A percentile compares a stretch with the other conserved stretches of the same genome.
Conservation (phyloP, 2,113 vertebrate species). For the Myiozetetes cayanensis region DNA sequence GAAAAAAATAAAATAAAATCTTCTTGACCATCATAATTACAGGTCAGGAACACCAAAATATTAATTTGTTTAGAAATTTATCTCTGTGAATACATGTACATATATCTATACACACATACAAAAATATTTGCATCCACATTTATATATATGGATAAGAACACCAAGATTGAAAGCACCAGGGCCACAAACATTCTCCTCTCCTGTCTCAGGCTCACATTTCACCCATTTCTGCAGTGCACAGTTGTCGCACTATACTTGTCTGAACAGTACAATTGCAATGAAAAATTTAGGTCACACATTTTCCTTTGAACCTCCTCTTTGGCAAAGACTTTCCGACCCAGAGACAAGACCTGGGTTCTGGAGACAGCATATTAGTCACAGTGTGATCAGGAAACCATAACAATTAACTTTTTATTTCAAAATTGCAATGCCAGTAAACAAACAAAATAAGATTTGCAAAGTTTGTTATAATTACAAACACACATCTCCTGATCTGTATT, state of each 20-base stretch:
- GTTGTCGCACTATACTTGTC: neutral
- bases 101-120: neutral
- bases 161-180: neutral
- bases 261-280: neutral
- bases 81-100: fast-evolving
- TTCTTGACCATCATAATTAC: neutral
- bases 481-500: neutral
- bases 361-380: neutral
- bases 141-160: neutral
- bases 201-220: neutral
- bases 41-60: neutral
- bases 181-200: neutral
- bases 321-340: neutral
- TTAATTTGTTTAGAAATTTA: neutral
- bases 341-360: neutral
- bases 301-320: neutral
- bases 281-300: neutral
- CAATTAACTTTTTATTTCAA: neutral
- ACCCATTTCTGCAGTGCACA: neutral
- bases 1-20: neutral
- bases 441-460: neutral
- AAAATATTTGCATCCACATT: neutral
- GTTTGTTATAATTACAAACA: neutral
- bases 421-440: neutral
- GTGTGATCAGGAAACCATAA: neutral